These are phyloP conservation scores for Rhineura floridana DNA, from an alignment of 2,113 vertebrate genomes.

Conservation along the genomic window DNA sequence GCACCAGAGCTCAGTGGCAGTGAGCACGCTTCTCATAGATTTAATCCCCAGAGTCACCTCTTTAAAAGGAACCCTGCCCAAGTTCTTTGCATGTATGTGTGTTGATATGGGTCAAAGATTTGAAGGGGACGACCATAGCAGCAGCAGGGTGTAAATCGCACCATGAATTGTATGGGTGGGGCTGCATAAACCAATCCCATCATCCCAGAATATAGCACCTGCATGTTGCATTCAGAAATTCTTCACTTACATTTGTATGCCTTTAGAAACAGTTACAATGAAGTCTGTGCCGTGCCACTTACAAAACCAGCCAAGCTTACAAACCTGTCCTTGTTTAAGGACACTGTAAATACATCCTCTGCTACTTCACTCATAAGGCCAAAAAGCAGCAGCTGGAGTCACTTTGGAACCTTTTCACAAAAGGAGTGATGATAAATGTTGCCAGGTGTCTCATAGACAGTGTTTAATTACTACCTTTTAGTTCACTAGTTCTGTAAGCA, in stretches of 20 bases:
- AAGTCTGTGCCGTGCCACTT: background rate
- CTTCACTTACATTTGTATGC: background rate
- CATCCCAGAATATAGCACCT: background rate
- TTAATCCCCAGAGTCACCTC: background rate
- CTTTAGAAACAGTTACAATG: background rate
- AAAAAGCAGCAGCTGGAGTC: rapidly evolving
- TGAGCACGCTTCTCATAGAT: background rate
- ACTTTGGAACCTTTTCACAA: background rate
- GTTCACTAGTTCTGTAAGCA: background rate
- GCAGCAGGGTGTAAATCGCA: too few species aligned
- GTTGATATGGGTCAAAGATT: too few species aligned
- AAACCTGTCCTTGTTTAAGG: background rate
- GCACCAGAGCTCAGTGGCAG: background rate
- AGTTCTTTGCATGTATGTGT: background rate
- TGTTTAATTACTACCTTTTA: background rate
- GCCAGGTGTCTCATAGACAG: background rate
- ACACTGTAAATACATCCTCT: background rate
- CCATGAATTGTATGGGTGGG: too few species aligned
- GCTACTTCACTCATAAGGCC: background rate
- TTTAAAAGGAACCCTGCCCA: background rate
- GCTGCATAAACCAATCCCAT: background rate
- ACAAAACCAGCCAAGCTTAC: background rate
- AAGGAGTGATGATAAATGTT: background rate
- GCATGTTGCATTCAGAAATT: background rate
- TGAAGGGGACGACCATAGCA: too few species aligned